Evolutionary conservation across 30 jellyfish, hydroid and myxozoan species (phyloP).

Genomic region (Hydractinia echinata): DNA sequence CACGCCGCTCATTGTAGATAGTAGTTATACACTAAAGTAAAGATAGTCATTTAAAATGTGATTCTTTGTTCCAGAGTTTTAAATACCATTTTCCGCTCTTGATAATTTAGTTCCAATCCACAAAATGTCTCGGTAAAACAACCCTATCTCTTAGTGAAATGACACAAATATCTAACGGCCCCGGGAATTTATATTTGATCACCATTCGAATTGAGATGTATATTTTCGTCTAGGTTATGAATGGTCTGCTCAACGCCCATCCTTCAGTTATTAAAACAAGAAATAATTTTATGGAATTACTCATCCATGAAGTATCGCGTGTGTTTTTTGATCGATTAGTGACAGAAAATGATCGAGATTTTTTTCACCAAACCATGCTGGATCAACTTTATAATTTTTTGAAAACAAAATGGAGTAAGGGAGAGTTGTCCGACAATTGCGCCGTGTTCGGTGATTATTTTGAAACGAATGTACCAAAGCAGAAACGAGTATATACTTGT

Average conservation of each 20-base stretch:
- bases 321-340: slow-evolving; percentile 77
- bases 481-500: slow-evolving; percentile 51
- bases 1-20: too few relatives aligned
- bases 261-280: slow-evolving; percentile 49
- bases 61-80: too few relatives aligned
- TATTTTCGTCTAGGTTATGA: slow-evolving; percentile 40
- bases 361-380: slow-evolving; percentile 40
- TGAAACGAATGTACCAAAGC: slow-evolving; percentile 50
- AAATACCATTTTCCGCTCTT: too few relatives aligned
- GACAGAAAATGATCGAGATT: slow-evolving; percentile 46
- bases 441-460: slow-evolving; percentile 68
- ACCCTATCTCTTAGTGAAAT: too few relatives aligned
- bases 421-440: not conserved
- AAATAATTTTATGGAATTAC: slow-evolving; percentile 67
- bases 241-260: slow-evolving; percentile 66
- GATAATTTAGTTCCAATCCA: too few relatives aligned
- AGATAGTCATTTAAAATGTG: too few relatives aligned
- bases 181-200: too few relatives aligned
- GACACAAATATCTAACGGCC: too few relatives aligned
- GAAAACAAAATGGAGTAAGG: slow-evolving; percentile 61
- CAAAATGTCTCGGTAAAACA: too few relatives aligned
- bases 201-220: not conserved
- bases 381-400: slow-evolving; percentile 47
- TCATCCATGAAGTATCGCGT: slow-evolving; percentile 60
- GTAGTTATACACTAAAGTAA: too few relatives aligned